These are phyloP conservation scores for Cyprinodon brontotheroides DNA, from an alignment of 2,113 vertebrate genomes.

Conservation along the genomic window DNA sequence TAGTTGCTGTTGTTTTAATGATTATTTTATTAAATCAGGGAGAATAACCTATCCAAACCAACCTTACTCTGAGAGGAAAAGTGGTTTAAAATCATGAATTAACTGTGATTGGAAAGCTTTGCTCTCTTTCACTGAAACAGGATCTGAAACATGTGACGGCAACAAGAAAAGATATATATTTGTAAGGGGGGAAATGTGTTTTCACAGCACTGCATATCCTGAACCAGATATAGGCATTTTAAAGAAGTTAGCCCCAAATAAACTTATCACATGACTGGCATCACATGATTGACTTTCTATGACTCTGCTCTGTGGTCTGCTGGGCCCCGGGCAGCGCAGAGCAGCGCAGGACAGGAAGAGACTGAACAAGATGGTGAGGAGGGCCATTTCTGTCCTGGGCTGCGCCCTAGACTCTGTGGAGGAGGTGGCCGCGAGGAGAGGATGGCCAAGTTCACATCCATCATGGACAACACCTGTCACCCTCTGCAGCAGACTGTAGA, in stretches of 20 bases:
- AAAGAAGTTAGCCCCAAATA: slow-evolving; percentile 7
- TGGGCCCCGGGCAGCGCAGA: too few relatives aligned
- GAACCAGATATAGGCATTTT: slow-evolving; percentile 1
- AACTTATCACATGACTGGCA: not conserved
- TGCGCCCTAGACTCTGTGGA: too few relatives aligned
- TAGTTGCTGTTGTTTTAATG: not conserved
- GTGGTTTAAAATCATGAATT: not conserved
- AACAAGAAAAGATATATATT: not conserved
- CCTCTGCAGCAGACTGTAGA: too few relatives aligned
- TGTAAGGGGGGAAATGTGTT: not conserved
- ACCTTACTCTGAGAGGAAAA: too few relatives aligned
- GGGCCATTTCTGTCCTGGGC: too few relatives aligned
- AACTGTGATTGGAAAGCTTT: not conserved
- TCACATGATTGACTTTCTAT: not conserved
- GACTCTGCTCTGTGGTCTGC: too few relatives aligned
- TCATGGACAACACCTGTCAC: too few relatives aligned
- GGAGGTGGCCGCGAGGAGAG: too few relatives aligned
- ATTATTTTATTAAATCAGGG: not conserved
- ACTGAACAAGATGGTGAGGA: too few relatives aligned
- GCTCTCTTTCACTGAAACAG: too few relatives aligned
- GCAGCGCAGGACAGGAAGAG: too few relatives aligned
- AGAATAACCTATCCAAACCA: not conserved
- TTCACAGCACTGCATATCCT: not conserved
- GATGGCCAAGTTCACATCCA: too few relatives aligned
- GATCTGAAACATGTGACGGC: not conserved